phyloP scores from a whole-genome alignment of 2,113 vertebrate genomes.

The Sander vitreus region DNA sequence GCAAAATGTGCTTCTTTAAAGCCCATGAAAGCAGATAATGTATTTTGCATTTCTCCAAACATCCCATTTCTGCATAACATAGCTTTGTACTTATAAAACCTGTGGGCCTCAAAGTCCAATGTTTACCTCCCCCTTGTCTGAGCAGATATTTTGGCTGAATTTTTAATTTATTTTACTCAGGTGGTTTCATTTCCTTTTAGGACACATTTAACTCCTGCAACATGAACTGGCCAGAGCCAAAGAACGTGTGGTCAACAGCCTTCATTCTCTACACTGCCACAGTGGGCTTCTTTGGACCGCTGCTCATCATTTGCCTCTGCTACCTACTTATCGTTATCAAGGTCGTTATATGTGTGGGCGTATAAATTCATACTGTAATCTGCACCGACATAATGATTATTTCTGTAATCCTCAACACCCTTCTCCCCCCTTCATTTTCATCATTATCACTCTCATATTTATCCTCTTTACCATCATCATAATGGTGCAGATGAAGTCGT shows the following conservation, averaged over 20 bases:
- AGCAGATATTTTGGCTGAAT: background rate
- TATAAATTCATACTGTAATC: constrained; percentile 19
- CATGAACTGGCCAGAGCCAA: constrained; percentile 94
- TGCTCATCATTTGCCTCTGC: constrained; percentile 95
- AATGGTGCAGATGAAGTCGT: constrained; percentile 87
- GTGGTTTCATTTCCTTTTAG: constrained; percentile 60
- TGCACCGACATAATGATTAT: background rate
- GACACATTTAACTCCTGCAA: constrained; percentile 91
- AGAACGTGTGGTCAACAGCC: constrained; percentile 88
- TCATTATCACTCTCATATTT: background rate
- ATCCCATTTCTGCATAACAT: background rate
- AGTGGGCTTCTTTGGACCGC: constrained; percentile 92
- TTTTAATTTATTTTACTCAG: constrained; percentile 1
- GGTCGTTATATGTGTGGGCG: constrained; percentile 32
- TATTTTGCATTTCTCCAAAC: constrained; percentile 6
- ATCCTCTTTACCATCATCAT: background rate
- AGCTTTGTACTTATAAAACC: background rate
- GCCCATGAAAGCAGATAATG: background rate
- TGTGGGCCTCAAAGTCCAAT: background rate
- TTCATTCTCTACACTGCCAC: constrained; percentile 94
- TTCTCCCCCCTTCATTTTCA: background rate
- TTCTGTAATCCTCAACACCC: background rate
- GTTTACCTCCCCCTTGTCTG: background rate
- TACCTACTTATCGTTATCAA: constrained; percentile 94
- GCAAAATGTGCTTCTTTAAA: background rate